Base-by-base conservation (phyloP, 2,888 invertebrate species). In the Argynnis bischoffii region DNA sequence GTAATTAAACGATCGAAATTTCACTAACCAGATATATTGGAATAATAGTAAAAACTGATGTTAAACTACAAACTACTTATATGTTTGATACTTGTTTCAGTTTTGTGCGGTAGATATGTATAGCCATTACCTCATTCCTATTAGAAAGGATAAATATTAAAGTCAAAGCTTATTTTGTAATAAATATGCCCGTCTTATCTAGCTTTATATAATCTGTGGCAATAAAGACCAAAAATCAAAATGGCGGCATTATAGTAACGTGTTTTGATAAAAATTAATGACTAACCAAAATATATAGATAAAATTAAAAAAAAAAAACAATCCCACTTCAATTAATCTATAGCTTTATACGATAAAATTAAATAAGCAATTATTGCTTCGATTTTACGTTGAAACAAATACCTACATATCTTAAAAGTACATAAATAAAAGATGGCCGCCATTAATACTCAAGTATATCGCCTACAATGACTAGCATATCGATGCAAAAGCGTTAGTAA, bases 41-140 rank as follows among this genome's bases (percentile, higher is more conserved):
- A 41, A 41, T 41, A 41, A 11, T 41, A 11, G 35, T 11, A 41
- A 41, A 41, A 41, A 41, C 35, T 1, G 35, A 41, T 41, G 35
- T 41, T 41, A 11, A 41, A 41, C 35, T 41, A 41, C 35, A 11
- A 41, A 41, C 11, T 35, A 6, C 11, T 11, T 11, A 11, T 41
- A 41, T 8, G 2, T 41, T 41, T 8, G 11, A 41, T 8, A 8
- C 35, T 41, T 5, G 35, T 11, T 2, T 41, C 11, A 46, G 60
- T 69, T 76, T 18, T 76, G 78, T 80, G 79, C 77, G 76, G 72
- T 73, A 79, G 83, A 84, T 85, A 84, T 84, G 84, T 84, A 41
- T 41, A 41, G 35, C 35, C 35, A 41, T 35, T 35, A 41, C 35
- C 35, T 8, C 35, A 41, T 11, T 11, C 35, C 35, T 41, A 41